Evolutionary conservation across 2,113 vertebrate species (phyloP), one percentile per base, ranked within the genome.

Genomic region (Natator depressus): DNA sequence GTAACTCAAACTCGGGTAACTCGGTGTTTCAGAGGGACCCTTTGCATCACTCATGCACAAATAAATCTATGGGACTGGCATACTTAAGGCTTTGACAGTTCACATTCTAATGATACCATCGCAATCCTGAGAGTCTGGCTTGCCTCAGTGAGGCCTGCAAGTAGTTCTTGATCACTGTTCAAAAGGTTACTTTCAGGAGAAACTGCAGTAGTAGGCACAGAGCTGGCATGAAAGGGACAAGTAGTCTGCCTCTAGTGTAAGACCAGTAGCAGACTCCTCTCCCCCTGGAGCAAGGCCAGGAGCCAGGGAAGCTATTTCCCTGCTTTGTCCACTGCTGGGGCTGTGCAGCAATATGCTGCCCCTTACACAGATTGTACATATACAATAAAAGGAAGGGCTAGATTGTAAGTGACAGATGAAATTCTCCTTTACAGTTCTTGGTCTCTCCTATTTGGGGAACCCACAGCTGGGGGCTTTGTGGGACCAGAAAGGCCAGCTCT

Each of bases 351-450:
- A 29, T 13, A 24, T 10, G 14, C 50, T 89, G 31, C n/a, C 10
- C 85, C 13, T 22, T 38, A 54, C 12, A n/a, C 20, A 81, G 50
- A 53, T 24, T 0, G 0, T 50, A 7, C 62, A 65, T 31, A 35
- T 17, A 87, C 76, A 92, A 90, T 59, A 69, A 93, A 95, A 89
- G 83, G 54, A 82, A 69, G 83, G 69, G 14, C 50, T 47, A 84
- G 5, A 25, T 2, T 88, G 79, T 87, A 24, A 84, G 54, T 76
- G 35, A 12, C 91, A 93, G 93, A 95, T 12, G 0, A 90, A 24
- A 76, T 31, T 84, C 85, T 94, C 82, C 69, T 94, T 93, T 57
- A 82, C 27, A 85, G 31, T 24, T 75, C 42, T 76, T 65, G 24
- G 50, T 82, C 85, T 89, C 59, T 57, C 42, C 80, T 38, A 69